Evolutionary conservation across 2,888 invertebrate genomes (phyloP).

Genomic region (Polyploca ridens): DNA sequence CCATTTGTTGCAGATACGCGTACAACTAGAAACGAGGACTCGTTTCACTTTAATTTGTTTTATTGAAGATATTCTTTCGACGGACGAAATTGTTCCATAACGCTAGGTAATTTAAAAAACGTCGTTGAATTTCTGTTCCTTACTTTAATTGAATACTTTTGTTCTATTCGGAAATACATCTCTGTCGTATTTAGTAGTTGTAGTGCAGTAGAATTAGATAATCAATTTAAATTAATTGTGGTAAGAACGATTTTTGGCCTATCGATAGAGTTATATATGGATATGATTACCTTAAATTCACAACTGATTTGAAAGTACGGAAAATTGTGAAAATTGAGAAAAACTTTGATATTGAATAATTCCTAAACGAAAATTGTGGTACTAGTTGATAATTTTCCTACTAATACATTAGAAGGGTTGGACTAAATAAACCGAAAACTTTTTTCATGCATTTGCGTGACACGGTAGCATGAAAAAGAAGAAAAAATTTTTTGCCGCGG

Average conservation of each 20-base stretch:
- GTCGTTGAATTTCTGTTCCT: not conserved
- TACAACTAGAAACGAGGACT: not conserved
- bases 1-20: constrained; percentile 6
- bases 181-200: not conserved
- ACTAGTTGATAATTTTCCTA: too few species aligned
- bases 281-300: too few species aligned
- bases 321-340: too few species aligned
- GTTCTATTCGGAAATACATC: not conserved
- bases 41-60: constrained; percentile 3
- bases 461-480: not conserved
- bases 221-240: too few species aligned
- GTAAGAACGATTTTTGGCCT: too few species aligned
- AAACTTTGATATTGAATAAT: too few species aligned
- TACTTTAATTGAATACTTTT: not conserved
- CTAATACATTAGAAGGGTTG: not conserved
- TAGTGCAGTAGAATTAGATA: too few species aligned
- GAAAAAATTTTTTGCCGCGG: not conserved
- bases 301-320: too few species aligned
- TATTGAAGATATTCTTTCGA: not conserved
- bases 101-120: not conserved
- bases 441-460: not conserved
- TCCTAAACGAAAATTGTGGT: too few species aligned
- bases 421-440: not conserved
- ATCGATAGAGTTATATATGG: too few species aligned
- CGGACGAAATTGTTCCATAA: not conserved